Evolutionary conservation across 2,888 invertebrate species (phyloP).

Genomic region (Habrosyne pyritoides): DNA sequence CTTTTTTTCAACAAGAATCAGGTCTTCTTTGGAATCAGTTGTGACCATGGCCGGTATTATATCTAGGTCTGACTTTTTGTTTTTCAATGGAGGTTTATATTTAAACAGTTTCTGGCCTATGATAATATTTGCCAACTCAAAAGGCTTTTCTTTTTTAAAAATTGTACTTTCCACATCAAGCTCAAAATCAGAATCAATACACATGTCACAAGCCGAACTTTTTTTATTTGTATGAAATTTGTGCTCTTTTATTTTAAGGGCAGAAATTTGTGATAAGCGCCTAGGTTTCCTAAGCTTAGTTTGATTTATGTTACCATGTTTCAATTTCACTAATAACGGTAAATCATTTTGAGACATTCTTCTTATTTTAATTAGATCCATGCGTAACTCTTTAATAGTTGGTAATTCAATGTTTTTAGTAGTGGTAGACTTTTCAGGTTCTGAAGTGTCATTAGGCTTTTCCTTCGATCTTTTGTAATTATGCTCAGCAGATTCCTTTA

Average conservation of each 20-base stretch:
- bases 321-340: background rate
- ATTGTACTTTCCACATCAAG: slow-evolving; percentile 21
- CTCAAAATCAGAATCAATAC: background rate
- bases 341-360: background rate
- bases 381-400: background rate
- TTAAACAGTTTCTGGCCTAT: slow-evolving; percentile 54
- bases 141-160: slow-evolving; percentile 14
- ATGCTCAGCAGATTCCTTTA: background rate
- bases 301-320: background rate
- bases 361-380: background rate
- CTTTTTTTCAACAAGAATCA: background rate
- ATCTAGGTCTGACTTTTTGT: slow-evolving; percentile 26
- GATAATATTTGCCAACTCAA: slow-evolving; percentile 43
- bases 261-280: background rate
- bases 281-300: background rate
- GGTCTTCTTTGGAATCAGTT: slow-evolving; percentile 29
- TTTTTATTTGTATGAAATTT: background rate
- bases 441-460: background rate
- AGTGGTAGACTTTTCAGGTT: background rate
- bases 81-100: slow-evolving; percentile 30
- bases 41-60: slow-evolving; percentile 40
- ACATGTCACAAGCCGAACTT: background rate
- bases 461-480: background rate
- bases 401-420: background rate
- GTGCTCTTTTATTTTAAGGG: background rate